phyloP scores from a whole-genome alignment of 1,140 invertebrate species.

The Lordiphosa clarofinis region DNA sequence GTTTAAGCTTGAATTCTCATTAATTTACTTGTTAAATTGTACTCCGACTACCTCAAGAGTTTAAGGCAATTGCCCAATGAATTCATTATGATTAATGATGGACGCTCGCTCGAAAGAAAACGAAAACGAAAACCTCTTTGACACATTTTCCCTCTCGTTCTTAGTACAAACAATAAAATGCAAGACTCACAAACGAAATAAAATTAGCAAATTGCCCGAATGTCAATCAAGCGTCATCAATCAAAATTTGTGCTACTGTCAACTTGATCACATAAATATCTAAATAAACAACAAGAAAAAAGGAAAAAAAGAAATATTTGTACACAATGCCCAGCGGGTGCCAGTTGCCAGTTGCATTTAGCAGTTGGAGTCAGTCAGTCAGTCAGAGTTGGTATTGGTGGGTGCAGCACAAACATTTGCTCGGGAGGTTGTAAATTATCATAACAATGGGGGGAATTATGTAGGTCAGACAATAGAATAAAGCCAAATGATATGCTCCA shows the following conservation, averaged over 20 bases:
- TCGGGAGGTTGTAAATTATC: conserved; percentile 68
- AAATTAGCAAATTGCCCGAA: conserved; percentile 75
- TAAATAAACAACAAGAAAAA: conserved; percentile 22
- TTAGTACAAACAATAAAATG: conserved; percentile 2
- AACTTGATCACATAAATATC: conserved; percentile 59
- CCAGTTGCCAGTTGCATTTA: conserved; percentile 17
- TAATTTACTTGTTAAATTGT: conserved; percentile 59
- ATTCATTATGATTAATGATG: conserved; percentile 71
- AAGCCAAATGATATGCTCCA: conserved; percentile 11
- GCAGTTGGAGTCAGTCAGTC: conserved; percentile 8
- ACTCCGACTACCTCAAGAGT: conserved; percentile 36
- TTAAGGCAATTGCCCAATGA: conserved; percentile 32
- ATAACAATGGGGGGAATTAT: conserved; percentile 59
- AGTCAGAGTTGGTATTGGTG: conserved; percentile 2
- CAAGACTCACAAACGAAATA: conserved; percentile 40
- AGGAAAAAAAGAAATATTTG: conserved; percentile 1
- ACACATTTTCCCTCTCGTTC: conserved; percentile 14
- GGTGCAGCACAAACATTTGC: conserved; percentile 58
- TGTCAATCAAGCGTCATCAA: conserved; percentile 73
- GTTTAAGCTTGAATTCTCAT: conserved; percentile 55
- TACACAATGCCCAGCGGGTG: conserved; percentile 29
- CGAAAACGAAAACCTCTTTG: conserved; percentile 17
- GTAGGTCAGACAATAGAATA: conserved; percentile 52
- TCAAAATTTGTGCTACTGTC: conserved; percentile 74
- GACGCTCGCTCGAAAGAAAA: too few species aligned